Evolutionary conservation across 92 coral and sea anemone genomes (phyloP).

Genomic region (Actinernus sp.): DNA sequence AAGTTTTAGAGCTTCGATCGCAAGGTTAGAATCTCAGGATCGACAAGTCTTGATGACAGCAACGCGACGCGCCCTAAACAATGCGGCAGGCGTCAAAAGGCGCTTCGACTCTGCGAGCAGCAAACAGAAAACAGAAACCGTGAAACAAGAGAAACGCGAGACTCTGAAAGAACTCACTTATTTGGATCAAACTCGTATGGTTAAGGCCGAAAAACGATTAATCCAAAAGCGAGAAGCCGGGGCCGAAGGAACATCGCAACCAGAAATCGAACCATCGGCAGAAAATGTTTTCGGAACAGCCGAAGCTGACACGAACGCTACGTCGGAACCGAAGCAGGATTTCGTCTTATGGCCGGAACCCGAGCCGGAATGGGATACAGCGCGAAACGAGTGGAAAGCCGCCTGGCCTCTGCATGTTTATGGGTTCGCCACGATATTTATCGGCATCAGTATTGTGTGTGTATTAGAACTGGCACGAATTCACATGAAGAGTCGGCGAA

Average conservation of each 20-base stretch:
- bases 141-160: no score
- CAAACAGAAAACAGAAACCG: no score
- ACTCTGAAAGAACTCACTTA: no score
- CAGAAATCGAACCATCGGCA: background rate
- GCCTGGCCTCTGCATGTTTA: slow-evolving; percentile 96
- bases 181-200: no score
- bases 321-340: slow-evolving; percentile 76
- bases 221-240: slow-evolving; percentile 12
- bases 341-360: slow-evolving; percentile 95
- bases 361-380: slow-evolving; percentile 90
- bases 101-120: no score
- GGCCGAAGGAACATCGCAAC: slow-evolving; percentile 48
- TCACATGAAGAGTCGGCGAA: slow-evolving; percentile 39
- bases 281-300: background rate
- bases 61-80: no score
- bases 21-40: no score
- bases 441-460: slow-evolving; percentile 56
- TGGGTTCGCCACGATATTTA: slow-evolving; percentile 74
- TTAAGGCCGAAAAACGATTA: background rate
- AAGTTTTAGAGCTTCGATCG: no score
- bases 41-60: no score
- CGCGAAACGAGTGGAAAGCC: slow-evolving; percentile 71
- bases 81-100: no score
- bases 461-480: slow-evolving; percentile 65
- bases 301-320: slow-evolving; percentile 17